Conservation (phyloP, 2,888 invertebrate genomes). For the Lepidochrysops patricia region DNA sequence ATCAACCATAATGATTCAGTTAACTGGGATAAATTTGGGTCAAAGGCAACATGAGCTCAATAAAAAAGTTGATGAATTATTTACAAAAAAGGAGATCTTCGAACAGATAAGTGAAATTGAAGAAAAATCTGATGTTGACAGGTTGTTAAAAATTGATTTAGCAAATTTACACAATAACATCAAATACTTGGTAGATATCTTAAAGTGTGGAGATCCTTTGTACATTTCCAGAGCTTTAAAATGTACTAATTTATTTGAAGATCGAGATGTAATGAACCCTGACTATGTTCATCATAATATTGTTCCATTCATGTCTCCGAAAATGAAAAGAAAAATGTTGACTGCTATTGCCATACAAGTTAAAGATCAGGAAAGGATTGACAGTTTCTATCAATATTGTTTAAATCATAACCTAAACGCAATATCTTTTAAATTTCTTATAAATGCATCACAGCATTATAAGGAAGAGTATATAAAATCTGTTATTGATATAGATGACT, state of each 20-base stretch:
- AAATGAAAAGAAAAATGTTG: constrained; percentile 46
- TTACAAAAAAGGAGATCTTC: constrained; percentile 25
- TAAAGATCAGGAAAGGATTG: constrained; percentile 32
- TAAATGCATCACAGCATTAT: constrained; percentile 34
- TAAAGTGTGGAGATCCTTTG: constrained; percentile 45
- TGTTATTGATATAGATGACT: constrained; percentile 14
- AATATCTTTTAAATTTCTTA: constrained; percentile 40
- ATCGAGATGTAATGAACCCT: constrained; percentile 36
- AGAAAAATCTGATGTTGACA: constrained; percentile 41
- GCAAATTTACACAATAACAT: constrained; percentile 42
- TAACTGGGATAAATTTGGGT: constrained; percentile 25
- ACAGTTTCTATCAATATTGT: constrained; percentile 41
- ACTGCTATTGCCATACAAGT: constrained; percentile 33
- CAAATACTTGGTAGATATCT: constrained; percentile 39
- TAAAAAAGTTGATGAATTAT: constrained; percentile 21
- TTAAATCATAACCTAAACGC: constrained; percentile 27
- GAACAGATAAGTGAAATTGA: constrained; percentile 28
- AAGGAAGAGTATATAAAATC: constrained; percentile 35
- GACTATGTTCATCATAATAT: constrained; percentile 39
- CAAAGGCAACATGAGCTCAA: constrained; percentile 28
- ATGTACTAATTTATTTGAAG: constrained; percentile 40
- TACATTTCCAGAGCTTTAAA: constrained; percentile 45
- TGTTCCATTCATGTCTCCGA: constrained; percentile 47
- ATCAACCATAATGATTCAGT: constrained; percentile 18
- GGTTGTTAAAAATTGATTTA: constrained; percentile 47